Base-by-base conservation (phyloP, 2,888 invertebrate species). In the Lagria hirta region DNA sequence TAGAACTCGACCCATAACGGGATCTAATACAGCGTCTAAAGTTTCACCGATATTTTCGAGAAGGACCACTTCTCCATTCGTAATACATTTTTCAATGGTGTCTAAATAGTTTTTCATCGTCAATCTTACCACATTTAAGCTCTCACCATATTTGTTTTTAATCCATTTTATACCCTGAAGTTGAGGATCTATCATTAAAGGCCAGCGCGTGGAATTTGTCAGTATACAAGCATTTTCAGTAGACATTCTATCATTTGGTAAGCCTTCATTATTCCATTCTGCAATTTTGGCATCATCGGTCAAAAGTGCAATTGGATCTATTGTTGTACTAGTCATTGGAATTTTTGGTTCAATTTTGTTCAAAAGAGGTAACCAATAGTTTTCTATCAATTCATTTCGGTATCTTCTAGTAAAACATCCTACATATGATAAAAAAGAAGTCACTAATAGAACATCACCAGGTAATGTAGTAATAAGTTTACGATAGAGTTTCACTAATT, bases 141-240 rank as follows among this genome's bases (percentile, higher is more conserved):
- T 68, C 0, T 81, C 80, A 0, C 87, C 87, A 68, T 86, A 95
- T 61, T 80, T 85, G n/a, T 79, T 84, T 72, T 93, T 95, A 48
- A 97, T 93, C 96, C 96, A 96, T 70, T 94, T 95, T 35, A 94
- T 80, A 1, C 66, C 93, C 77, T 93, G 92, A 7, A 72, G 52
- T 70, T 94, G 94, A 0, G 95, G 95, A 74, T 96, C 96, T 54
- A 96, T 94, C 82, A 96, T 91, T 10, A 96, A 75, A 0, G 96
- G 95, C 91, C 95, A 96, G 14, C 95, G 77, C 22, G 91, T 84
- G 0, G 93, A 93, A 69, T 87, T 89, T 10, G 85, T 84, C 35
- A 96, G 77, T 55, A 96, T 94, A 10, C 90, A 89, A 3, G 95
- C 96, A 70, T 96, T 96, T 71, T 96, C 95, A 0, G 91, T 80